These are phyloP conservation scores for Hirundo rustica DNA, from an alignment of 2,797 vertebrate genomes.

Conservation along the genomic window DNA sequence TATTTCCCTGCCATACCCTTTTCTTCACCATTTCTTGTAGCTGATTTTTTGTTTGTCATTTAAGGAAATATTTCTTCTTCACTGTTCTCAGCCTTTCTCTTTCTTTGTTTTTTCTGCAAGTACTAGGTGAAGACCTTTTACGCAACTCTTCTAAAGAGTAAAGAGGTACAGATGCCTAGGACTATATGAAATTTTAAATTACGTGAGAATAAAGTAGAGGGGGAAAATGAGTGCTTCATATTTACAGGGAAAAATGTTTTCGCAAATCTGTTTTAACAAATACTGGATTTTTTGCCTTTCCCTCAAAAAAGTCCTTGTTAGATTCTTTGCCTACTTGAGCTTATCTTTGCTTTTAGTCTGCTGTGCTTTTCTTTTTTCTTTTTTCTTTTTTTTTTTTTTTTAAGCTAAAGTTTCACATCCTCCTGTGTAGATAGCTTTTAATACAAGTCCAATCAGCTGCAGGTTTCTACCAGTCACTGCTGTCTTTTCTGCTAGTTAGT, in stretches of 20 bases:
- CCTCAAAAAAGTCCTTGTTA: not conserved
- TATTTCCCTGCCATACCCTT: not conserved
- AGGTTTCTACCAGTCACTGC: not conserved
- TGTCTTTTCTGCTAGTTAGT: not conserved
- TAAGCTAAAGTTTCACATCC: not conserved
- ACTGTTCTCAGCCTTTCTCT: not conserved
- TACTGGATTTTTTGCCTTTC: not conserved
- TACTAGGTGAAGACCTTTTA: slow-evolving; percentile 34
- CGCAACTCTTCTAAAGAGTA: not conserved
- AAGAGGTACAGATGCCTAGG: not conserved
- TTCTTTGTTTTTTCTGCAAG: not conserved
- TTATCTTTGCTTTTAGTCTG: slow-evolving; percentile 31
- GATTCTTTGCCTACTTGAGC: not conserved
- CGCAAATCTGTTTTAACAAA: not conserved
- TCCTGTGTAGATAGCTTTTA: not conserved
- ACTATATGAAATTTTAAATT: slow-evolving; percentile 42
- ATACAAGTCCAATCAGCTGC: not conserved
- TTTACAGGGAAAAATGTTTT: not conserved
- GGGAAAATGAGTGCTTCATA: not conserved
- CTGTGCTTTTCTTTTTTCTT: not conserved
- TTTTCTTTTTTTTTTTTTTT: not conserved
- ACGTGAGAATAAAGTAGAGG: not conserved
- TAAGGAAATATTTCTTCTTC: not conserved
- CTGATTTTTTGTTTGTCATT: not conserved
- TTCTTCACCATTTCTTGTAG: not conserved